Conservation (phyloP, 2,797 vertebrate species). For the Clarias platycephalus region DNA sequence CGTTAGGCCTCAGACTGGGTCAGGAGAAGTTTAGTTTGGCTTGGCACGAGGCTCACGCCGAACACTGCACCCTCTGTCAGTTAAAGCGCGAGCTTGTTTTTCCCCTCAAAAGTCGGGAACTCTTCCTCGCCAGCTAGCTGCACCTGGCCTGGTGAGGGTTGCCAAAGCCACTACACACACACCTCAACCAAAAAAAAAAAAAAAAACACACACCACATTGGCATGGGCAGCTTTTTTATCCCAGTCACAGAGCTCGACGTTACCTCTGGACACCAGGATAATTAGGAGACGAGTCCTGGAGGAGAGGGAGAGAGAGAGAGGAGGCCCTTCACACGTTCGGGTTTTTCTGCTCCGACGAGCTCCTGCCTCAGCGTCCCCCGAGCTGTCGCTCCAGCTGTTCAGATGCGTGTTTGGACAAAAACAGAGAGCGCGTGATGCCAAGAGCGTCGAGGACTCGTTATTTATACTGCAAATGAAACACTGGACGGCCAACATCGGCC, state of each 20-base stretch:
- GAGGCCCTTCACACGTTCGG: background rate
- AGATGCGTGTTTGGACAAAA: constrained; percentile 39
- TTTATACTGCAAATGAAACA: constrained; percentile 47
- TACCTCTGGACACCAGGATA: constrained; percentile 29
- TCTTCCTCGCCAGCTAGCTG: constrained; percentile 47
- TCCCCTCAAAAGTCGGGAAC: constrained; percentile 33
- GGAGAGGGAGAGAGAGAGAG: background rate
- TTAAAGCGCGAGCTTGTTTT: constrained; percentile 35
- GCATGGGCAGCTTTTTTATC: constrained; percentile 21
- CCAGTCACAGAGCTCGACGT: constrained; percentile 11
- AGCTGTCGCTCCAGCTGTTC: constrained; percentile 49
- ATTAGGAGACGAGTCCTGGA: constrained; percentile 13
- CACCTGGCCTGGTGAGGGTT: constrained; percentile 51
- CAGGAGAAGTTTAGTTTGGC: constrained; percentile 60
- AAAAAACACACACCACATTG: constrained; percentile 8
- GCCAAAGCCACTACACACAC: constrained; percentile 47
- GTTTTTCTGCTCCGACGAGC: constrained; percentile 22
- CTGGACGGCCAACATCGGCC: constrained; percentile 19
- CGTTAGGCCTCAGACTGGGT: constrained; percentile 49
- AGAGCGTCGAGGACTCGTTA: background rate
- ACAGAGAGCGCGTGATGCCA: constrained; percentile 21
- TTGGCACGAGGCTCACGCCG: constrained; percentile 38
- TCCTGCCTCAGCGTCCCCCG: constrained; percentile 6
- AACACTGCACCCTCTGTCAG: constrained; percentile 56
- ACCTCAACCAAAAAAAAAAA: constrained; percentile 22